These are phyloP conservation scores for Pteruthius melanotis DNA, from an alignment of 2,113 vertebrate species.

Conservation along the genomic window DNA sequence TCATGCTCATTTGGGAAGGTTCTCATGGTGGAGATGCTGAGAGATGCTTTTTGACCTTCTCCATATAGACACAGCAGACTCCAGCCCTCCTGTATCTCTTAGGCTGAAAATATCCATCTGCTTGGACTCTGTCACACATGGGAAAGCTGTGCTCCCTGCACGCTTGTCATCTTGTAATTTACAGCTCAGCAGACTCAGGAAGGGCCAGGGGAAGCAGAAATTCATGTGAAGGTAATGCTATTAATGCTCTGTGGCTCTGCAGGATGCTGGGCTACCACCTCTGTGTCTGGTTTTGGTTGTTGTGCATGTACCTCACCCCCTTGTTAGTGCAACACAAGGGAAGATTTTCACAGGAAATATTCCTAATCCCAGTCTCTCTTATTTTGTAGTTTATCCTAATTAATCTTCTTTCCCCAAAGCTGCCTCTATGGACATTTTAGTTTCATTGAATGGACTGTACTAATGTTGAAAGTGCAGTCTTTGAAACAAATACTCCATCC, in stretches of 20 bases:
- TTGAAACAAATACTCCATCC: not conserved
- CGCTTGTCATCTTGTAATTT: not conserved
- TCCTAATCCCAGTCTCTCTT: not conserved
- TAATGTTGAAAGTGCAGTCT: not conserved
- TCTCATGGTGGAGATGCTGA: not conserved
- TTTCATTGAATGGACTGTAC: not conserved
- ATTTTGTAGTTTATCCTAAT: not conserved
- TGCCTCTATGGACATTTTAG: not conserved
- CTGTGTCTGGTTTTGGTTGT: not conserved
- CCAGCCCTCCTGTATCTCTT: not conserved
- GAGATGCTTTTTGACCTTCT: not conserved
- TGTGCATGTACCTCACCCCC: not conserved
- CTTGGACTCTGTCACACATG: not conserved
- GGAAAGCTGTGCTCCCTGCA: not conserved
- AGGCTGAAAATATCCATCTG: not conserved
- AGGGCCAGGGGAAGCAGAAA: not conserved
- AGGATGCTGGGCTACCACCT: not conserved
- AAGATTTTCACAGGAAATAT: not conserved
- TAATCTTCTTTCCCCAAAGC: not conserved
- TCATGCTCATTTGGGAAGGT: not conserved
- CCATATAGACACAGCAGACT: not conserved
- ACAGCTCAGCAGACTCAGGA: not conserved
- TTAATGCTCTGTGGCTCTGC: not conserved
- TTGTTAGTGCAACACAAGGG: not conserved
- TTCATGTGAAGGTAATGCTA: accelerated